Conservation (phyloP, 2,113 vertebrate species). For the Puffinus mauretanicus region DNA sequence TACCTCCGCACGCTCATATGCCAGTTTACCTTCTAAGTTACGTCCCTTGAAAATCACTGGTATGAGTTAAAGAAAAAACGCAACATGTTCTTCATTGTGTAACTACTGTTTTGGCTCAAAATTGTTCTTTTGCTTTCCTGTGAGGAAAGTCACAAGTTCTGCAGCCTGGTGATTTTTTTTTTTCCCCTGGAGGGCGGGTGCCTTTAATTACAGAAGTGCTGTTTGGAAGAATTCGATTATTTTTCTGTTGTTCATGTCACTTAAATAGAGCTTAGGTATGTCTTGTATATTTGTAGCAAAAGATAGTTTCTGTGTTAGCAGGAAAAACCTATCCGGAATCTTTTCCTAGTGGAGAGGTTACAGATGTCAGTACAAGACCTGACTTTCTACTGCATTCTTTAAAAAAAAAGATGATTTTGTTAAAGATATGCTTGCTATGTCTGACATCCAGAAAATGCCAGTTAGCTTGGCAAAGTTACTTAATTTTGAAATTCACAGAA, state of each 20-base stretch:
- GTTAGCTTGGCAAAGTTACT: not conserved
- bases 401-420: not conserved
- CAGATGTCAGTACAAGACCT: fast-evolving
- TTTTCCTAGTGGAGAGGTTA: not conserved
- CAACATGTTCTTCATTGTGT: not conserved
- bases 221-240: not conserved
- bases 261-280: not conserved
- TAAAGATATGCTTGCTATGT: not conserved
- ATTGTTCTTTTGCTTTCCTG: not conserved
- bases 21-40: not conserved
- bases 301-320: not conserved
- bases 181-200: not conserved
- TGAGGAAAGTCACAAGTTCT: not conserved
- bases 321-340: not conserved
- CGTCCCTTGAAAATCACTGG: not conserved
- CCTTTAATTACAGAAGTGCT: not conserved
- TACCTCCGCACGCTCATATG: not conserved
- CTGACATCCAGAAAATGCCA: not conserved
- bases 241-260: not conserved
- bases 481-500: not conserved
- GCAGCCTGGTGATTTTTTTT: not conserved
- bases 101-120: not conserved
- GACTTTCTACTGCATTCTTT: not conserved
- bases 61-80: not conserved
- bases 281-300: not conserved